These are phyloP conservation scores for Pterois miles DNA, from an alignment of 2,797 vertebrate genomes.

Conservation along the genomic window DNA sequence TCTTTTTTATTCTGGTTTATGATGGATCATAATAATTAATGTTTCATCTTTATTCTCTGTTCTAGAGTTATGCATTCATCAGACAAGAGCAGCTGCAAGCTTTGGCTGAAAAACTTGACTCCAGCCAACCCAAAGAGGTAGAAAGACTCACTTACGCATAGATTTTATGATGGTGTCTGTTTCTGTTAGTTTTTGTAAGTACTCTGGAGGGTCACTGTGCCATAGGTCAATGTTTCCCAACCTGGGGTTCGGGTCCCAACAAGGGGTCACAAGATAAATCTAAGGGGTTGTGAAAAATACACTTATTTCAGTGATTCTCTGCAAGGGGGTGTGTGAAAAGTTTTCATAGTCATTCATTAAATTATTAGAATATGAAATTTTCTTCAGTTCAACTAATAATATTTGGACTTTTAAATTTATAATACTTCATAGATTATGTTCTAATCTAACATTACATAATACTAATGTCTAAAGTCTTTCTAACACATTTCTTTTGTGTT, in stretches of 20 bases:
- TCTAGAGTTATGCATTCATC: constrained; percentile 94
- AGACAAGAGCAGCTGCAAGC: constrained; percentile 94
- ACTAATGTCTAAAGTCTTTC: no score
- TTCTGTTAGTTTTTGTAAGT: not conserved
- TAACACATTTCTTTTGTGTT: no score
- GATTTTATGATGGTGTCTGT: not conserved
- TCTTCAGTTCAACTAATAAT: no score
- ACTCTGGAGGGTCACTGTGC: not conserved
- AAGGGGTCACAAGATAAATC: not conserved
- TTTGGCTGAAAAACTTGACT: constrained; percentile 90
- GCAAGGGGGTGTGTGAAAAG: no score
- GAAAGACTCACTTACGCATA: constrained; percentile 19
- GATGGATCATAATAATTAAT: not conserved
- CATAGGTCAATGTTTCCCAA: not conserved
- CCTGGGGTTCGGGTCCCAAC: not conserved
- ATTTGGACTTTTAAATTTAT: no score
- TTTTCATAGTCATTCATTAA: no score
- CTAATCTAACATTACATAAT: no score
- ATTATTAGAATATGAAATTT: no score
- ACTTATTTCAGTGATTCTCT: no score
- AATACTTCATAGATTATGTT: no score
- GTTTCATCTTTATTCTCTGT: constrained; percentile 41
- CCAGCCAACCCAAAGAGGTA: constrained; percentile 91
- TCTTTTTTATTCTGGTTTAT: not conserved
- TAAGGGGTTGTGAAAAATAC: no score